Base-by-base conservation (phyloP, 2,888 invertebrate genomes). In the Meliscaeva auricollis region DNA sequence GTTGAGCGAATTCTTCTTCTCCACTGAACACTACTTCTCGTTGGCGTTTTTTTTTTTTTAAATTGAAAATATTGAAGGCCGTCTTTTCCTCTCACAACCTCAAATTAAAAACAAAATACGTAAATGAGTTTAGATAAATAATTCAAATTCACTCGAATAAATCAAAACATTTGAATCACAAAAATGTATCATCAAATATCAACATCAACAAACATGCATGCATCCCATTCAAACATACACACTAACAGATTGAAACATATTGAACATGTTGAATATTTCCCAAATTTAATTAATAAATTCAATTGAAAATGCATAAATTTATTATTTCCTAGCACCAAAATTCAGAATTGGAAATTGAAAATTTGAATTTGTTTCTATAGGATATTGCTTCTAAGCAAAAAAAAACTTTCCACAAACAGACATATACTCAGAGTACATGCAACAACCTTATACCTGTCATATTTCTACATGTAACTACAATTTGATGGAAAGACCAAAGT, bases 211-310 rank as follows among this genome's bases (percentile, higher is more conserved):
- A 30, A 13, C 5, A 5, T 17, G 7, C 13, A 15, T 11, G 0
- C 6, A n/a, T n/a, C n/a, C n/a, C n/a, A n/a, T n/a, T n/a, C n/a
- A n/a, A n/a, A n/a, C n/a, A n/a, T n/a, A n/a, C n/a, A n/a, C n/a
- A n/a, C n/a, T n/a, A n/a, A n/a, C 13, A 44, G n/a, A 3, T 9
- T 17, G 11, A 46, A 1, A 38, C 22, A n/a, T 9, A 62, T 20
- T 62, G 8, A 5, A 15, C 60, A 50, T 26, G 32, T 44, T 46
- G 11, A 62, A 62, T 62, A 44, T 26, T 62, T 62, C 9, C 11
- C n/a, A 20, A 77, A 72, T 66, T 68, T 48, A 72, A 82, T 82
- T 64, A 82, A 52, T 68, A 77, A 82, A 11, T 82, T 76, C 81
- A 76, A 66, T 60, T 76, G 41, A 46, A 52, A 66, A 35, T 66